phyloP scores from a whole-genome alignment of 2,113 vertebrate species.

The Mustelus asterias region DNA sequence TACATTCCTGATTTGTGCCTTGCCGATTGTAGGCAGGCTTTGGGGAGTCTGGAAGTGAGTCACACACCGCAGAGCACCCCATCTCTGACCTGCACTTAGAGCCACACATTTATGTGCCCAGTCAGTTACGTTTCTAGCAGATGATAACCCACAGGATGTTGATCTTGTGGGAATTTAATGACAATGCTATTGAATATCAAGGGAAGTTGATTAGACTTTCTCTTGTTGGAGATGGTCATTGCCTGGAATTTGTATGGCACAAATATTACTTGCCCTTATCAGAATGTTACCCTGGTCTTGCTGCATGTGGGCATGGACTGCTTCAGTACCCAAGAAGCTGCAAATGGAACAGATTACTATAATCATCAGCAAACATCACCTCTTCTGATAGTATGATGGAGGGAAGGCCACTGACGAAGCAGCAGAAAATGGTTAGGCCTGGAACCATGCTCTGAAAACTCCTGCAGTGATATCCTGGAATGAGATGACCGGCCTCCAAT shows the following conservation, averaged over 20 bases:
- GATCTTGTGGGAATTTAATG: background rate
- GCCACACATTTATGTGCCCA: too few species aligned
- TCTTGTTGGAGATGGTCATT: background rate
- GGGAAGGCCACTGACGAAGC: background rate
- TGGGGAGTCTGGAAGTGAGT: background rate
- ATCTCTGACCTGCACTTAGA: background rate
- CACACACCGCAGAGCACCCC: background rate
- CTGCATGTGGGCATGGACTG: background rate
- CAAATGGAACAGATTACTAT: background rate
- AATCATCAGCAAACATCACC: background rate
- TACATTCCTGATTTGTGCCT: background rate
- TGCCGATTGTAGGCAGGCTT: background rate
- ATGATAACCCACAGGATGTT: background rate
- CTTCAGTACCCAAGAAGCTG: background rate
- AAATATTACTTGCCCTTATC: background rate
- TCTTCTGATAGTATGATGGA: too few species aligned
- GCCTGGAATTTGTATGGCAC: background rate
- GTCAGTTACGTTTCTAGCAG: background rate
- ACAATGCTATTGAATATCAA: background rate
- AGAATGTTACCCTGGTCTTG: background rate
- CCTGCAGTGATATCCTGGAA: background rate
- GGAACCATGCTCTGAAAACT: background rate
- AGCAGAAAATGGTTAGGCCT: background rate
- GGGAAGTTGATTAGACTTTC: background rate
- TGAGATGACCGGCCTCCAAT: background rate